A percentile compares a stretch with the other conserved stretches of the same genome.
phyloP scores from a whole-genome alignment of 2,797 vertebrate genomes.

The Helicolenus hilgendorfi region DNA sequence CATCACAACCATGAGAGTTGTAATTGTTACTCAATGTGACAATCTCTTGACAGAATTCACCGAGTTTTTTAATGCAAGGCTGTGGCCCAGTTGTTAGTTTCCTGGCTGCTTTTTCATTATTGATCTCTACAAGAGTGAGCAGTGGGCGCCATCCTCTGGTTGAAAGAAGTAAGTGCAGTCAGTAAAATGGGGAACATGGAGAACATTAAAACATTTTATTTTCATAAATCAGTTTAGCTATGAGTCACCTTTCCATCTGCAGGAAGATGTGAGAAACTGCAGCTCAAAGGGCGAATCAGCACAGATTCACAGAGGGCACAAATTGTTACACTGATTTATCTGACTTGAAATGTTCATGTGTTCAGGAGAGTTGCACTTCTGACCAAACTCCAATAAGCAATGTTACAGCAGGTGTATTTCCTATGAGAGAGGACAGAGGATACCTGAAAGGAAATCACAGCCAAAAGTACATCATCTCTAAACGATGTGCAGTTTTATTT shows the following conservation, averaged over 20 bases:
- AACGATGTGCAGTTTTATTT: background rate
- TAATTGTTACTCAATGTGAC: background rate
- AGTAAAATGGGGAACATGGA: background rate
- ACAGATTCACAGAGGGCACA: background rate
- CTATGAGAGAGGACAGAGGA: background rate
- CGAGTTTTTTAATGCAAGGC: background rate
- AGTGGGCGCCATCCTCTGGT: constrained; percentile 61
- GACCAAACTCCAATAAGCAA: background rate
- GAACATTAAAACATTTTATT: background rate
- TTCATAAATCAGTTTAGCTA: background rate
- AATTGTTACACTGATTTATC: background rate
- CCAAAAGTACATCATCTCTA: background rate
- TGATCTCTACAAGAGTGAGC: background rate
- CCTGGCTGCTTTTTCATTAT: background rate
- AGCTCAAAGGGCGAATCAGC: background rate
- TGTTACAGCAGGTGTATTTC: background rate
- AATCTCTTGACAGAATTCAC: background rate
- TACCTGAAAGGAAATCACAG: background rate
- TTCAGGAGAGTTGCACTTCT: background rate
- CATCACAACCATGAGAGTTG: background rate
- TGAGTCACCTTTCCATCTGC: background rate
- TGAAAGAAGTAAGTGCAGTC: constrained; percentile 23
- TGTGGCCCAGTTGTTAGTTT: background rate
- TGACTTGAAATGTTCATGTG: background rate
- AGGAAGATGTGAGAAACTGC: background rate